These are phyloP conservation scores for Monochamus alternatus DNA, from an alignment of 2,888 invertebrate genomes.

Conservation along the genomic window DNA sequence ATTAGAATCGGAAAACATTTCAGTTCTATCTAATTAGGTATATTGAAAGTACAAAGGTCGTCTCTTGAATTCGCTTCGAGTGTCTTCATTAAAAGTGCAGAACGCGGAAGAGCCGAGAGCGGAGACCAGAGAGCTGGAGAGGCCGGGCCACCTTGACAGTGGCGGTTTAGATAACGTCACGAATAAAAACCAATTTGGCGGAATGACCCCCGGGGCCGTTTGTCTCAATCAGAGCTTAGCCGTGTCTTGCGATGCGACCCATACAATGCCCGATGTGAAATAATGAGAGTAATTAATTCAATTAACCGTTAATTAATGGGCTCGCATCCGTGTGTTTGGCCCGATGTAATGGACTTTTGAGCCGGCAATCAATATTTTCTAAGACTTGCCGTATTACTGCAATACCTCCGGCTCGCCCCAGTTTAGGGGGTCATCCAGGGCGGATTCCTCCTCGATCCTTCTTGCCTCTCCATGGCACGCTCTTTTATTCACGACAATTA, in stretches of 20 bases:
- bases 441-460: constrained; percentile 10
- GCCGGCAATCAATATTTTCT: constrained; percentile 71
- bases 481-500: constrained; percentile 6
- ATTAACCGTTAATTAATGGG: constrained; percentile 74
- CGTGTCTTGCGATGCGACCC: constrained; percentile 64
- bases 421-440: constrained; percentile 13
- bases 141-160: constrained; percentile 61
- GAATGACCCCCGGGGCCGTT: constrained; percentile 69
- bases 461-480: background rate
- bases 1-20: no score
- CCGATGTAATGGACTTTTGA: constrained; percentile 72
- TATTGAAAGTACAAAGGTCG: no score
- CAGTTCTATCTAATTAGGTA: no score
- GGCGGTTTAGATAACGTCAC: constrained; percentile 58
- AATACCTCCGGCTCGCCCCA: background rate
- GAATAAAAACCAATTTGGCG: constrained; percentile 71
- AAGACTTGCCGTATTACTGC: constrained; percentile 42
- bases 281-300: constrained; percentile 74
- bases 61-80: background rate
- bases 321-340: constrained; percentile 71
- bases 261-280: constrained; percentile 70
- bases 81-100: constrained; percentile 47
- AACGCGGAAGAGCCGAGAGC: constrained; percentile 31
- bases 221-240: constrained; percentile 71
- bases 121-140: constrained; percentile 31